A percentile compares a stretch with the other conserved stretches of the same genome.
Evolutionary conservation across 2,113 vertebrate species (phyloP).

Genomic region (Cranoglanis bouderius): DNA sequence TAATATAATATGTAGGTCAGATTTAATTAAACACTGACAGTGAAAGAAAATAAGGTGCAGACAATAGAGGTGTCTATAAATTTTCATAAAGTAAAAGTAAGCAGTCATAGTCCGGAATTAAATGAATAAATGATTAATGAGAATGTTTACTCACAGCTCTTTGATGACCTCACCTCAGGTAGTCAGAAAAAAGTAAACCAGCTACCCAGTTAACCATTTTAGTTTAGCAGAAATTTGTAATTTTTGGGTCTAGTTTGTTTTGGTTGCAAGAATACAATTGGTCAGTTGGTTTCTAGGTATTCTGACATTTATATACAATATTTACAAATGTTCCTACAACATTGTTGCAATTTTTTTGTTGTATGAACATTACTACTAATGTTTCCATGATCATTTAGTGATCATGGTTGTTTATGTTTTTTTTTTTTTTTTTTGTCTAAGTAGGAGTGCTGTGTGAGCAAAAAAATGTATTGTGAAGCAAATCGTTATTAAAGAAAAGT

Average conservation of each 20-base stretch:
- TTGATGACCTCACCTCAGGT: not conserved
- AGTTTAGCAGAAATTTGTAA: not conserved
- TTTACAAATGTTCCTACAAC: not conserved
- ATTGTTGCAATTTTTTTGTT: not conserved
- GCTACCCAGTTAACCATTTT: not conserved
- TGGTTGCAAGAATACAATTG: not conserved
- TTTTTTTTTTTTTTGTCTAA: not conserved
- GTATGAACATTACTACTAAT: not conserved
- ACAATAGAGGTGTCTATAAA: not conserved
- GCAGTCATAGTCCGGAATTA: not conserved
- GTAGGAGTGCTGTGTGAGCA: not conserved
- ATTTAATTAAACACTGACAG: not conserved
- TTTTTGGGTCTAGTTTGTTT: not conserved
- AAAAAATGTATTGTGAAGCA: not conserved
- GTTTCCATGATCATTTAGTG: not conserved
- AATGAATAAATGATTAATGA: constrained; percentile 1
- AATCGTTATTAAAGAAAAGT: not conserved
- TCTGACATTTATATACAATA: not conserved
- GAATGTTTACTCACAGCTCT: not conserved
- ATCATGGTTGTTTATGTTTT: not conserved
- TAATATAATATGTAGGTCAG: not conserved
- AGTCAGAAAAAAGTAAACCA: not conserved
- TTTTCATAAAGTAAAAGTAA: not conserved
- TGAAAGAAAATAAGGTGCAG: not conserved
- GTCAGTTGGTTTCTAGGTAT: not conserved